phyloP scores from a whole-genome alignment of 2,888 invertebrate species.

The Beris morrisii region DNA sequence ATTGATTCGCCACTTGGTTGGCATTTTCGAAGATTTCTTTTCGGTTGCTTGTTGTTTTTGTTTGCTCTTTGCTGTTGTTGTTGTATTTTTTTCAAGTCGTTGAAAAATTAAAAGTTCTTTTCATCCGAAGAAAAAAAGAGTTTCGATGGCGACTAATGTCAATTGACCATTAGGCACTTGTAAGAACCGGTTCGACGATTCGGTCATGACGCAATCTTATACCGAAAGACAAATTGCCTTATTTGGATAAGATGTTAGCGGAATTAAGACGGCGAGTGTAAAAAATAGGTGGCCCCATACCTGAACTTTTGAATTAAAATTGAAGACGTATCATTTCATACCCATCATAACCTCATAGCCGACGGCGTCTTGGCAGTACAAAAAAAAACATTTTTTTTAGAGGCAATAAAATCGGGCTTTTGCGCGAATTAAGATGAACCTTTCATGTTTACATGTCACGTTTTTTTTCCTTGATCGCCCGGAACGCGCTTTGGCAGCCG shows the following conservation, averaged over 20 bases:
- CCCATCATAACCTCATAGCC: no score
- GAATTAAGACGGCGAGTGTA: background rate
- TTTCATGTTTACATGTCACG: no score
- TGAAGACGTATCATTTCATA: no score
- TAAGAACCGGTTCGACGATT: conserved; percentile 33
- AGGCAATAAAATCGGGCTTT: background rate
- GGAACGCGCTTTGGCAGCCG: no score
- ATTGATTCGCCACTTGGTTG: no score
- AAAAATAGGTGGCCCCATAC: no score
- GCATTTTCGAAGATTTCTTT: no score
- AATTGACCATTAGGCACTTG: conserved; percentile 28
- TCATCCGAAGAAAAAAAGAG: conserved; percentile 10
- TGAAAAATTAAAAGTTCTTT: conserved; percentile 1
- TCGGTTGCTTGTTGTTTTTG: no score
- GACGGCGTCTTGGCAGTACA: background rate
- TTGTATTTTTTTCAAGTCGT: background rate
- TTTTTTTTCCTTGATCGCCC: no score
- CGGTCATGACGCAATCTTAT: conserved; percentile 16
- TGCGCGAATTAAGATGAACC: no score
- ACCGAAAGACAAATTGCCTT: conserved; percentile 23
- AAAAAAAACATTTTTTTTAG: background rate
- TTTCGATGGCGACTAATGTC: conserved; percentile 11
- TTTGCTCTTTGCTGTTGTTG: no score
- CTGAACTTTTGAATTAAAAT: no score
- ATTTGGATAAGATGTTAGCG: conserved; percentile 21